Base-by-base conservation (phyloP, 2,113 vertebrate species). In the Pontoporia blainvillei region DNA sequence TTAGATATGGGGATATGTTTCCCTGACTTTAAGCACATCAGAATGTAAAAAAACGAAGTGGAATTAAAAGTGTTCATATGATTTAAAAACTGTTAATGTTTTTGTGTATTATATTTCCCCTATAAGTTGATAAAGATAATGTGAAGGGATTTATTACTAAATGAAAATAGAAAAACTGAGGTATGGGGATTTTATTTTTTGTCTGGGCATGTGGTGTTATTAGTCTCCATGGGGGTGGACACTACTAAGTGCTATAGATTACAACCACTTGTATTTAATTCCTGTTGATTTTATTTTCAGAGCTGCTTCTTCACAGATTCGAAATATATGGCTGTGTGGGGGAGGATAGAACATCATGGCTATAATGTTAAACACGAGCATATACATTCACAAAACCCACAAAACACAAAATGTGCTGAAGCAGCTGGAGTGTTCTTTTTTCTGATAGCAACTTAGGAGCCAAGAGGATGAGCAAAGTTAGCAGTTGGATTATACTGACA, bases 201-300 rank as follows among this genome's bases (percentile, higher is more conserved):
- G 3, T 44, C 61, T 79, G 71, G 41, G 8, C 27, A 44, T 62
- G 54, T 97, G 75, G 57, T 82, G 20, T 83, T 88, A 91, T 88
- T 95, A 89, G 91, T 91, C 78, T 90, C 49, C 8, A 31, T 78
- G 72, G 44, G 67, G 81, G 61, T 86, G n/a, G 72, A 62, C 61
- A 62, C 20, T 29, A 71, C n/a, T 71, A 88, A 94, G 57, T 92
- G 29, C 14, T 88, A 71, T 86, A 97, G 71, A 86, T 96, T 89
- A 76, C 64, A 88, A 64, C 5, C 78, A 95, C 44, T 71, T 93
- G 39, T 93, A 39, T 95, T 97, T 97, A 92, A 90, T 96, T 97
- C 31, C 23, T 94, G 69, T 84, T 84, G 41, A 95, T 92, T 97
- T 97, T 92, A 82, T 94, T 84, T 96, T 86, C 73, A 95, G 44